Percentiles rank a stretch among this genome's conserved stretches.
phyloP scores from a whole-genome alignment of 2,888 invertebrate genomes.

The Germaria angustata region DNA sequence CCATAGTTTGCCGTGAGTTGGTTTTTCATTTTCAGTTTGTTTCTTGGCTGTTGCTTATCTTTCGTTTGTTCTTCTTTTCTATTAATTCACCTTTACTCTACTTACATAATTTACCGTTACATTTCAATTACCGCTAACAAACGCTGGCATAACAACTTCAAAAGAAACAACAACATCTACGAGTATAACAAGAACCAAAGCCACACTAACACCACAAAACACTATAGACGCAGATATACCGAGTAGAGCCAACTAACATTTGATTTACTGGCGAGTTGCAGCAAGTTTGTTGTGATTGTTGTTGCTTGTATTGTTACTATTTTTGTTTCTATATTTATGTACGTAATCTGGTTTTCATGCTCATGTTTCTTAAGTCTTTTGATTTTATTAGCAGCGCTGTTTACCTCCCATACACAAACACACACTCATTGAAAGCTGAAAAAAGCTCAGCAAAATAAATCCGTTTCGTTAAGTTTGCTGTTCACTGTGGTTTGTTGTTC shows the following conservation, averaged over 20 bases:
- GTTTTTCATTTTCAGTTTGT: conserved; percentile 24
- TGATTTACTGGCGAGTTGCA: conserved; percentile 13
- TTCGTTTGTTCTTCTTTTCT: neutral
- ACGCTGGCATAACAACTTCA: conserved; percentile 18
- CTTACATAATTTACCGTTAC: conserved; percentile 66
- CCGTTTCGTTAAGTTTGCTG: conserved; percentile 34
- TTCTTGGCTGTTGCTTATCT: neutral
- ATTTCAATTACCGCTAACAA: conserved; percentile 64
- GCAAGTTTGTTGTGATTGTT: conserved; percentile 18
- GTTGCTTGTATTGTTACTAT: neutral
- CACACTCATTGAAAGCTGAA: neutral
- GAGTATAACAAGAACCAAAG: neutral
- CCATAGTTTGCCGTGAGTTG: neutral
- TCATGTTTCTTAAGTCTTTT: conserved; percentile 56
- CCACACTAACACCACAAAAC: conserved; percentile 23
- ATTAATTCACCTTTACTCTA: conserved; percentile 66
- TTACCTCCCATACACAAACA: neutral
- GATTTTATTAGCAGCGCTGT: conserved; percentile 15
- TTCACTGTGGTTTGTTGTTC: neutral
- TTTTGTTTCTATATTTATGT: neutral
- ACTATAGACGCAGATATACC: conserved; percentile 2
- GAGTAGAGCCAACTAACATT: conserved; percentile 30
- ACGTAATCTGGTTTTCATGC: conserved; percentile 50
- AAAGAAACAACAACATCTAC: conserved; percentile 36
- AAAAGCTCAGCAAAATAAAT: conserved; percentile 17